Base-by-base conservation (phyloP, 2,797 vertebrate species). In the Chelon labrosus region DNA sequence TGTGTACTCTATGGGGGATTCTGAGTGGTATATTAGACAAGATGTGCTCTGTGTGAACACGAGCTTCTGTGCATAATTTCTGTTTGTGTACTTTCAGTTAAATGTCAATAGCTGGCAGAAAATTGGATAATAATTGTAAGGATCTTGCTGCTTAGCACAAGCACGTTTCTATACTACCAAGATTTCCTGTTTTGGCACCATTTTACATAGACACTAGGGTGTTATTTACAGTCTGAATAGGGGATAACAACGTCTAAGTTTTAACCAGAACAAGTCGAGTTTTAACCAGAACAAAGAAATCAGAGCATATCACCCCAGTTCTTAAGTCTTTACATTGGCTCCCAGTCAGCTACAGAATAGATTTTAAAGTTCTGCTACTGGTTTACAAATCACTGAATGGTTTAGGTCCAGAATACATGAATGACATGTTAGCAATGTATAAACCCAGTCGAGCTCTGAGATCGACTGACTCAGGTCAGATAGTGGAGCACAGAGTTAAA, bases 21-120 rank as follows among this genome's bases (percentile, higher is more conserved):
- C 22, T 38, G 16, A 46, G 17, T 47, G 51, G 44, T 42, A 19
- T 25, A 70, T 57, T 35, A 57, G 22, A 57, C 27, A n/a, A 25
- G 7, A 41, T 51, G 10, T 8, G 47, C 49, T 53, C 44, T 20
- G 13, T 20, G 42, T 58, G 51, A 41, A 55, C 22, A 65, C 17
- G 54, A 39, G 58, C 38, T 44, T 64, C 50, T 38, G 20, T 39
- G 20, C 49, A 54, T 13, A 3, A 62, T 38, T 65, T 62, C 25
- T 71, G 27, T 60, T 60, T 27, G 47, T 0, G 4, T 37, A 39
- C 50, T 46, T 83, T 49, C 27, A 53, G 69, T 42, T 52, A 73
- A 83, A 77, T 70, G 46, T 80, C 73, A 62, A 59, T 27, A 59
- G 51, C 51, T 52, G 25, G 19, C 20, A 51, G 42, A 11, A 69